These are phyloP conservation scores for Netelia fuscicornis DNA, from an alignment of 2,888 invertebrate genomes.

Conservation along the genomic window DNA sequence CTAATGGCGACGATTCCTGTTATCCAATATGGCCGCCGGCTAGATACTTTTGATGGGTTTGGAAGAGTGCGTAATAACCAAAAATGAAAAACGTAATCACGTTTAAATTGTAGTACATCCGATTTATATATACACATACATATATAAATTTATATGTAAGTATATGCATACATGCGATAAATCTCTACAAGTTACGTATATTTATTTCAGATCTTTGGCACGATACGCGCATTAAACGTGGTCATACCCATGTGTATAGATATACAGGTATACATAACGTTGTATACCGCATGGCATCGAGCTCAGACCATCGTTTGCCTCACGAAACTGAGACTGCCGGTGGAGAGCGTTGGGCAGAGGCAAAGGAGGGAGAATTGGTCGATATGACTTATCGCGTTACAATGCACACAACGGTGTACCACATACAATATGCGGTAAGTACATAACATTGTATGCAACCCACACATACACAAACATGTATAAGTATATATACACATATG, in stretches of 20 bases:
- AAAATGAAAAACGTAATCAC: too few relatives aligned
- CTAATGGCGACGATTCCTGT: too few relatives aligned
- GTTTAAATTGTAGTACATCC: too few relatives aligned
- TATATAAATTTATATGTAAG: too few relatives aligned
- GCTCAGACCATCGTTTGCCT: constrained; percentile 50
- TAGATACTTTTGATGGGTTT: background rate
- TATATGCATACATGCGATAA: too few relatives aligned
- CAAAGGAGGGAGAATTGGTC: constrained; percentile 58
- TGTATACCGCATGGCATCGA: constrained; percentile 25
- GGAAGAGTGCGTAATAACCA: too few relatives aligned
- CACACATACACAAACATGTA: constrained; percentile 10
- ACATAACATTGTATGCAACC: constrained; percentile 12
- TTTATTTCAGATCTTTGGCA: too few relatives aligned
- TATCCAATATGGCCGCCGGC: background rate
- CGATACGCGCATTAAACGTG: background rate
- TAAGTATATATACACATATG: constrained; percentile 7
- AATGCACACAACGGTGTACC: constrained; percentile 53
- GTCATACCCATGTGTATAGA: background rate
- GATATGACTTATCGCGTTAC: constrained; percentile 69
- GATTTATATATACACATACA: too few relatives aligned
- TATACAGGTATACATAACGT: background rate
- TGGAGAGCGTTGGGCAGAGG: background rate
- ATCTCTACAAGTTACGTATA: too few relatives aligned
- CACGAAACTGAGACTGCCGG: constrained; percentile 57
- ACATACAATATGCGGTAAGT: constrained; percentile 34